These are phyloP conservation scores for Teleogryllus occipitalis DNA, from an alignment of 1,140 invertebrate genomes.

Conservation along the genomic window DNA sequence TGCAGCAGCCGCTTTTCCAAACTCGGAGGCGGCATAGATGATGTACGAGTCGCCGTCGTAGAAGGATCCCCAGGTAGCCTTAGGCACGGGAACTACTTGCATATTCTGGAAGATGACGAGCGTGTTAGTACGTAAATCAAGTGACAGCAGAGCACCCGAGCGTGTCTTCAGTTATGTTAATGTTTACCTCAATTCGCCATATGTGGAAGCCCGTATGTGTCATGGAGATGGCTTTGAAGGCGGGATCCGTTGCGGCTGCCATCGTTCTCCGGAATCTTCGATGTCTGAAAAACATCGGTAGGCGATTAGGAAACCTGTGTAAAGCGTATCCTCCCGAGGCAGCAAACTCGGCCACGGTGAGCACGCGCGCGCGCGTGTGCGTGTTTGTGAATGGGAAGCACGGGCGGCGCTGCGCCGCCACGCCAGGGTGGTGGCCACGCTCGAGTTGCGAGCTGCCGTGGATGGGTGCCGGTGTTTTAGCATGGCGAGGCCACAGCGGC, in stretches of 20 bases:
- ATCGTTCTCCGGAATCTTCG: constrained; percentile 11
- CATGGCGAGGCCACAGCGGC: neutral
- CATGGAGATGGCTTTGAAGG: constrained; percentile 37
- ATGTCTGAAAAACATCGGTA: constrained; percentile 19
- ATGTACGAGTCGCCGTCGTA: constrained; percentile 80
- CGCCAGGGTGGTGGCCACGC: neutral
- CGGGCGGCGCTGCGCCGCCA: too few relatives aligned
- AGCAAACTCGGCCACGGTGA: constrained; percentile 20
- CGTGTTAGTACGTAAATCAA: neutral
- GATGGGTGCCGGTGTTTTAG: neutral
- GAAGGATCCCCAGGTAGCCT: constrained; percentile 74
- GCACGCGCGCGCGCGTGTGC: constrained; percentile 17
- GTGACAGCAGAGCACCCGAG: neutral
- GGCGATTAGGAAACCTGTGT: constrained; percentile 29
- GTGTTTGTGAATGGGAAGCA: neutral
- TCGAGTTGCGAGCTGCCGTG: neutral
- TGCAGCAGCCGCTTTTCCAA: constrained; percentile 51
- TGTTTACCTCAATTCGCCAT: constrained; percentile 42
- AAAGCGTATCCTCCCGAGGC: too few relatives aligned
- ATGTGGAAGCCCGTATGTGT: constrained; percentile 37
- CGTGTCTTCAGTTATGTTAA: neutral
- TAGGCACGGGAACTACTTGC: constrained; percentile 61
- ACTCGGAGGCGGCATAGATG: constrained; percentile 66
- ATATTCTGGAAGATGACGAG: constrained; percentile 52
- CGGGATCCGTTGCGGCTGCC: constrained; percentile 22